Base-by-base conservation (phyloP, 2,888 invertebrate genomes). In the Eupithecia tripunctaria region DNA sequence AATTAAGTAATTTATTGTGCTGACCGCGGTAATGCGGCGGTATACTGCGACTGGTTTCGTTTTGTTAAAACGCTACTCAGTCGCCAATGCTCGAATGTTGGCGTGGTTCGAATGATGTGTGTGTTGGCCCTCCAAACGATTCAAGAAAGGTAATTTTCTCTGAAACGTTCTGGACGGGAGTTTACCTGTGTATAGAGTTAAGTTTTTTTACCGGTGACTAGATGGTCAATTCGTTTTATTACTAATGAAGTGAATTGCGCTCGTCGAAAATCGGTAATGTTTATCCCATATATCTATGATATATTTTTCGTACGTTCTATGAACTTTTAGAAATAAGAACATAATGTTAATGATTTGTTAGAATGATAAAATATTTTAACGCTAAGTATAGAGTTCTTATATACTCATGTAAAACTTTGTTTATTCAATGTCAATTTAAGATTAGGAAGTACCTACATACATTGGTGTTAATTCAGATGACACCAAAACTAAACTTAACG, bases 261-360 rank as follows among this genome's bases (percentile, higher is more conserved):
- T 78, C 82, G 88, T 88, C 84, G 92, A 93, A 93, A 95, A 94
- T 95, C 95, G 95, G 96, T 96, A 96, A 96, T 96, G 96, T 96
- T 97, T 97, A 96, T 97, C 97, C 97, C 97, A 98, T 98, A 98
- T 98, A 98, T 98, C 98, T 97, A 98, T 98, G 98, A 98, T 98
- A 98, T 98, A 98, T 98, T 96, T 96, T 94, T 95, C 95, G 98
- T 98, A 98, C 97, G 98, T 98, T 98, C 98, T 97, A 97, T 98
- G 98, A 98, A 98, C 98, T 91, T 89, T 88, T 93, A 93, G 90
- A 66, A 86, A 79, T 88, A 89, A 90, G 88, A n/a, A 36, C 60
- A 93, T 88, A 80, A 75, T 93, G 91, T 93, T 92, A 88, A 91
- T 82, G 81, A 82, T 81, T 38, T 32, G 29, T 82, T 80, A 81